phyloP scores from a whole-genome alignment of 1,140 invertebrate species.

The Diabrotica undecimpunctata region DNA sequence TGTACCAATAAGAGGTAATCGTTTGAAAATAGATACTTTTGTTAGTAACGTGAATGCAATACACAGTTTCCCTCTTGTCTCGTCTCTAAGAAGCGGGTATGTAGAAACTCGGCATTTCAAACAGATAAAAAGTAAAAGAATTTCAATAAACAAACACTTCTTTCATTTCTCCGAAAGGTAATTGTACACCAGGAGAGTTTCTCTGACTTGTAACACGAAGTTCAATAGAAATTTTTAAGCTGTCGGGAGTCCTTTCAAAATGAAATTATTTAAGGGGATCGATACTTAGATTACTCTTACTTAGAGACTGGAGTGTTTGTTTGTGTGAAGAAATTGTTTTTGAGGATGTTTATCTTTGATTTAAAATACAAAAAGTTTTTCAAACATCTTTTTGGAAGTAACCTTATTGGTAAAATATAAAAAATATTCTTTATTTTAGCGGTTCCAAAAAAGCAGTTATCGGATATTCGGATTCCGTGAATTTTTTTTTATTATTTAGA shows the following conservation, averaged over 20 bases:
- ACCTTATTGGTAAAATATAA: too few species aligned
- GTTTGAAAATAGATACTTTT: slow-evolving; percentile 18
- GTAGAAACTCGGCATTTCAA: not conserved
- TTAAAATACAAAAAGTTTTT: too few species aligned
- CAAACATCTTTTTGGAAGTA: too few species aligned
- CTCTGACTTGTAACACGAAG: slow-evolving; percentile 10
- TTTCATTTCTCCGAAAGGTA: slow-evolving; percentile 3
- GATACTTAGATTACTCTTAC: not conserved
- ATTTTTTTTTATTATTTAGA: too few species aligned
- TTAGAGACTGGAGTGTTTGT: too few species aligned
- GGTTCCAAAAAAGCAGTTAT: too few species aligned
- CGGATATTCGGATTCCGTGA: too few species aligned
- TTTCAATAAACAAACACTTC: slow-evolving; percentile 16
- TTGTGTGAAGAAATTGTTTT: not conserved
- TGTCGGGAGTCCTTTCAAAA: not conserved
- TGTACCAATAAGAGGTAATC: slow-evolving; percentile 14
- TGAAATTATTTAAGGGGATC: not conserved
- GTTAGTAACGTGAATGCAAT: slow-evolving; percentile 8
- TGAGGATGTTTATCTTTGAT: too few species aligned
- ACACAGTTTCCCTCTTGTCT: slow-evolving; percentile 1
- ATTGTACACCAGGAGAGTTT: slow-evolving; percentile 12
- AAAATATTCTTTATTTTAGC: too few species aligned
- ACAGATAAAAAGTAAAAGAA: slow-evolving; percentile 12
- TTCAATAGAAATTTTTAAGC: slow-evolving; percentile 3
- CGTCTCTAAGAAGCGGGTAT: not conserved